Percentiles rank a stretch among this genome's conserved stretches.
These are phyloP conservation scores for Volucella zonaria DNA, from an alignment of 2,888 invertebrate species.

Conservation along the genomic window DNA sequence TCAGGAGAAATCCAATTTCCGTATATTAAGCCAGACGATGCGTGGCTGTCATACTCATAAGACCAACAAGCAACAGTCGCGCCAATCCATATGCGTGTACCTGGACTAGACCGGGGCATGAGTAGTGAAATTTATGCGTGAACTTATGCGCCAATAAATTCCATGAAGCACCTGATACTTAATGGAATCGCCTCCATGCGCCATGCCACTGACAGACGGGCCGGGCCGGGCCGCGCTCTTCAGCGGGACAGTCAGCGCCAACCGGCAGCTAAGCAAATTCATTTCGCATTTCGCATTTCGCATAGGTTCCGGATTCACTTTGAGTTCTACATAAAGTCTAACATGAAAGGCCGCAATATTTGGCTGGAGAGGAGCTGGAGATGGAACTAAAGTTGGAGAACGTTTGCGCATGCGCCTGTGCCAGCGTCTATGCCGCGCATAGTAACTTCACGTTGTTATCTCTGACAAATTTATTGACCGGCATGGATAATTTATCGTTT, in stretches of 20 bases:
- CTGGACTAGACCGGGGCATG: background rate
- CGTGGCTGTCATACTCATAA: slow-evolving; percentile 63
- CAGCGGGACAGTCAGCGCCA: slow-evolving; percentile 18
- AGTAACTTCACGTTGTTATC: slow-evolving; percentile 75
- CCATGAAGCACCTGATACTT: slow-evolving; percentile 73
- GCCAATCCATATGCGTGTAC: background rate
- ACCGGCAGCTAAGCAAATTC: slow-evolving; percentile 34
- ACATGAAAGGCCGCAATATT: slow-evolving; percentile 16
- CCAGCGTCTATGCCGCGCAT: slow-evolving; percentile 26
- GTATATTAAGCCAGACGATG: slow-evolving; percentile 70
- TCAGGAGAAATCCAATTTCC: slow-evolving; percentile 72
- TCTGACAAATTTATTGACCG: slow-evolving; percentile 76
- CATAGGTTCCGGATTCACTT: slow-evolving; percentile 38
- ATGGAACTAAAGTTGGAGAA: background rate
- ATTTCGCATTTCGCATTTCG: slow-evolving; percentile 42
- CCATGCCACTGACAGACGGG: slow-evolving; percentile 55
- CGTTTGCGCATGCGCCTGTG: slow-evolving; percentile 32
- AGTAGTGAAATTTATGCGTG: slow-evolving; percentile 64
- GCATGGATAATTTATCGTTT: slow-evolving; percentile 75
- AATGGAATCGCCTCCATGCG: slow-evolving; percentile 73
- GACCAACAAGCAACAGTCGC: slow-evolving; percentile 10
- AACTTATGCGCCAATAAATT: slow-evolving; percentile 73
- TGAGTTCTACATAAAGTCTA: background rate
- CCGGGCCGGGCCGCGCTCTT: background rate
- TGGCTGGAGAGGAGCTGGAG: slow-evolving; percentile 13